Conservation (phyloP, 2,113 vertebrate genomes). For the Hippopotamus amphibius region DNA sequence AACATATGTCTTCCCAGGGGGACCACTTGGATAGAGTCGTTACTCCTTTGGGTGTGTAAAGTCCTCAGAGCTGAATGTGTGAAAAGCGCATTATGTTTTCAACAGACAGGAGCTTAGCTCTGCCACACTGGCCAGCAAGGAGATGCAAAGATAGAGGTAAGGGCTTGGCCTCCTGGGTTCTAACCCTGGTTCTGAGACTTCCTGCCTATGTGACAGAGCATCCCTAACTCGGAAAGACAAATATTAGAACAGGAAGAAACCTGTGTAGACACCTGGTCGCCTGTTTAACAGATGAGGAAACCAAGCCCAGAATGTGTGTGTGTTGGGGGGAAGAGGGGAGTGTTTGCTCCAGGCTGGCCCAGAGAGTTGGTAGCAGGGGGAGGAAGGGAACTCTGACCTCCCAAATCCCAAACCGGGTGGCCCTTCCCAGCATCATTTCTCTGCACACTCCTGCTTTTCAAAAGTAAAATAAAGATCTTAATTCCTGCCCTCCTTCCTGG, state of each 20-base stretch:
- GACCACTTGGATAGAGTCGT: neutral
- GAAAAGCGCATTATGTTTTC: neutral
- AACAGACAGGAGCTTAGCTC: neutral
- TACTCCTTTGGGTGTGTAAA: constrained; percentile 51
- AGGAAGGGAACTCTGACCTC: neutral
- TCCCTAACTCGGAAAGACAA: neutral
- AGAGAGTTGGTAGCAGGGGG: neutral
- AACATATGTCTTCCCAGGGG: constrained; percentile 3
- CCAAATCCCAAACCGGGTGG: neutral
- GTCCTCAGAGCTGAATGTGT: neutral
- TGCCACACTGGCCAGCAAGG: neutral
- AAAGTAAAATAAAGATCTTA: neutral
- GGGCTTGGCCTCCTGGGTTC: neutral
- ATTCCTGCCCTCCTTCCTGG: neutral
- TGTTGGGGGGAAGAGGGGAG: fast-evolving
- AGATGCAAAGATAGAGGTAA: neutral
- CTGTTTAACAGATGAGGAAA: neutral
- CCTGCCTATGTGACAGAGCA: neutral
- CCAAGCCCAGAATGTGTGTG: neutral
- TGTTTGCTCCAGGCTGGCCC: neutral
- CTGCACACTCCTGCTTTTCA: neutral
- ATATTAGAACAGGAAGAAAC: neutral
- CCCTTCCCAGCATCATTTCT: neutral
- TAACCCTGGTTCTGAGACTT: neutral
- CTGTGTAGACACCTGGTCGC: neutral